Percentiles rank a stretch among this genome's conserved stretches.
phyloP scores from a whole-genome alignment of 1,140 invertebrate genomes.

The Gyrodactylus salaris region DNA sequence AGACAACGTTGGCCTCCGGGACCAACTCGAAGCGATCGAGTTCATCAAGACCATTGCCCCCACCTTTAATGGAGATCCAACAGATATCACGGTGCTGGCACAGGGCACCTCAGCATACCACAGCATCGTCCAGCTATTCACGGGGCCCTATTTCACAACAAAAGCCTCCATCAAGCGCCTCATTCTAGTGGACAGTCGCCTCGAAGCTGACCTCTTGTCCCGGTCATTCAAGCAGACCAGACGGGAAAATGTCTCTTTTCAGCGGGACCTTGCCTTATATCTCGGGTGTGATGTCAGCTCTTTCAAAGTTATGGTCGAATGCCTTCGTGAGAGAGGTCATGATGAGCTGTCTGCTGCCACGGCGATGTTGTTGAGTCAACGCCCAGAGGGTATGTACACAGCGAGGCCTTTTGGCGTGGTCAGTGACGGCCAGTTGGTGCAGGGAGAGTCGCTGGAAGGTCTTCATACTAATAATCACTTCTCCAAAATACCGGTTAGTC shows the following conservation, averaged over 20 bases:
- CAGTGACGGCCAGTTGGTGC: not conserved
- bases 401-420: not conserved
- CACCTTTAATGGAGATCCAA: not conserved
- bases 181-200: not conserved
- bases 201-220: not conserved
- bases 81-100: not conserved
- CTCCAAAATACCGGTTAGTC: not conserved
- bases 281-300: not conserved
- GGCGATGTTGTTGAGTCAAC: not conserved
- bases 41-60: not conserved
- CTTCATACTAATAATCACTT: not conserved
- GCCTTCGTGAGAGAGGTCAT: not conserved
- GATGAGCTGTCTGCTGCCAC: not conserved
- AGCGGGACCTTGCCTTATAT: not conserved
- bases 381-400: not conserved
- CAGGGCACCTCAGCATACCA: conserved; percentile 1
- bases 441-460: not conserved
- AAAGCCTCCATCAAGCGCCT: not conserved
- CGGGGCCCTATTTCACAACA: not conserved
- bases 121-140: not conserved
- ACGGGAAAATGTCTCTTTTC: not conserved
- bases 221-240: not conserved
- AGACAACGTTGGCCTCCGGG: conserved; percentile 8
- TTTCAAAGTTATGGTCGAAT: not conserved
- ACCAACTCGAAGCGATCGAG: conserved; percentile 8